These are phyloP conservation scores for Manis pentadactyla DNA, from an alignment of 2,797 vertebrate genomes.

Conservation along the genomic window DNA sequence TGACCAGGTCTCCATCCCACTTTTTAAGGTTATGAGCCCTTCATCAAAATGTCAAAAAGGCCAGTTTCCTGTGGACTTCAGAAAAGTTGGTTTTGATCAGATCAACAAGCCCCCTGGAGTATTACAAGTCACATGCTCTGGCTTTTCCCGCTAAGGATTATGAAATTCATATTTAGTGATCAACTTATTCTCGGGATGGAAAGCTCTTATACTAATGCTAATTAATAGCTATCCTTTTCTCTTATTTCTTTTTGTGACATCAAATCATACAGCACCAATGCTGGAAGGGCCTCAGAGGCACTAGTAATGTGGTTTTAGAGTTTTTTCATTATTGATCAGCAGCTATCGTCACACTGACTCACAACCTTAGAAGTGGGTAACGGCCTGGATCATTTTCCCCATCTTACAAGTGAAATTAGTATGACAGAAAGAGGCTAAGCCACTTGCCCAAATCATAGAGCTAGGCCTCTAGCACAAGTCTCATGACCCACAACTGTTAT, in stretches of 20 bases:
- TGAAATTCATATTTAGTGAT: not conserved
- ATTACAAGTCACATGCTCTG: not conserved
- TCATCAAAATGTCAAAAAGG: not conserved
- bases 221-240: not conserved
- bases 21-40: not conserved
- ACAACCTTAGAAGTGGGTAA: not conserved
- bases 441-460: not conserved
- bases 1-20: not conserved
- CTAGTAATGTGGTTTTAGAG: not conserved
- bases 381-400: not conserved
- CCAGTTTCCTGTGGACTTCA: not conserved
- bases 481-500: not conserved
- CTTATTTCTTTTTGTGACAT: not conserved
- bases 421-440: not conserved
- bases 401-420: not conserved
- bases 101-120: not conserved
- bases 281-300: not conserved
- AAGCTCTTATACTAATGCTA: not conserved
- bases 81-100: not conserved
- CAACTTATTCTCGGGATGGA: not conserved
- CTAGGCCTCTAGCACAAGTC: not conserved
- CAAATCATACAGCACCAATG: not conserved
- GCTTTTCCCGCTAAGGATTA: not conserved
- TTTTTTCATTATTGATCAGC: not conserved
- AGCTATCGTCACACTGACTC: not conserved